Evolutionary conservation across 2,113 vertebrate genomes (phyloP), one percentile per base, ranked within the genome.

Genomic region (Amphilophus citrinellus): DNA sequence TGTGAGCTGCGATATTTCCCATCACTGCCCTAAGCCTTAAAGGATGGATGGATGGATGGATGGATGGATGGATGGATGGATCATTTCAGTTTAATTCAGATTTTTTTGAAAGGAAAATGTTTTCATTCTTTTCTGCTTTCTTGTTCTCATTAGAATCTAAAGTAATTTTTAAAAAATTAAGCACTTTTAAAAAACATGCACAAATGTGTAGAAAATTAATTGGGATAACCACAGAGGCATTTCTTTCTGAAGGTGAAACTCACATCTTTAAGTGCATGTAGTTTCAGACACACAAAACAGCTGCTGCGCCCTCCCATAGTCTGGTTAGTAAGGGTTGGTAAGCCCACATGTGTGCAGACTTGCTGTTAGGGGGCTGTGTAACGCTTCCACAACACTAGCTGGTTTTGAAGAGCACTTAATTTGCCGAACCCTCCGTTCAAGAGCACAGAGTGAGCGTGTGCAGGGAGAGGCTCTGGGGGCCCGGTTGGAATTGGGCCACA

Each of bases 221-320:
- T 50, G 1, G 6, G 47, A 50, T 50, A 18, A 50, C 50, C 30
- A 71, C 27, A 18, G 65, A 50, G 42, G 0, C 65, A 30, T 27
- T 27, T 68, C 42, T 68, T 47, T 68, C 65, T 68, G 22, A 47
- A 47, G 30, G 3, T 4, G 30, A 5, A 47, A 14, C 47, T 20
- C 50, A 20, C 50, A 53, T 20, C 17, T 56, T 7, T 57, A 57
- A n/a, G 7, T n/a, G 47, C 32, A 0, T 0, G 0, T 53, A 32
- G 66, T 73, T 73, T 73, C 17, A 32, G 66, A 53, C 15, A 73
- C 47, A 73, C 27, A n/a, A 35, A 73, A 73, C 27, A 73, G 47
- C 32, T 32, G 27, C 68, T 73, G 27, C 47, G 56, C 68, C 47
- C 56, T 73, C 66, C 66, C 66, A 20, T 44, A 73, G 6, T 53